These are phyloP conservation scores for Drosophila seguyi DNA, from an alignment of 1,140 invertebrate genomes.

Conservation along the genomic window DNA sequence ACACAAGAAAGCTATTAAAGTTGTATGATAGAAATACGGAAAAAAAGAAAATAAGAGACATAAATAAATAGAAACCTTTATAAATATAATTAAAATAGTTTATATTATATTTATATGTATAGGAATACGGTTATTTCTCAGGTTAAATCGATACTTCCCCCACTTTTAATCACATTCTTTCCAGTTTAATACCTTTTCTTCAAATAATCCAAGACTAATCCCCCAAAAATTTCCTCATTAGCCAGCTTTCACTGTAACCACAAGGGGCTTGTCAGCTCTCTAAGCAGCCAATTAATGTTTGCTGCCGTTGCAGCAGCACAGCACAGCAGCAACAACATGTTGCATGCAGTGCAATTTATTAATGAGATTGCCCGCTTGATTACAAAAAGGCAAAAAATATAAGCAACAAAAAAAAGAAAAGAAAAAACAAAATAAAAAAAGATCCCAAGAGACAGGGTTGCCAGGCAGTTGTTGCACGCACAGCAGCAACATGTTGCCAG, in stretches of 20 bases:
- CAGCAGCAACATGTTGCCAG: conserved; percentile 72
- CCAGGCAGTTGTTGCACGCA: conserved; percentile 62
- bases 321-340: conserved; percentile 58
- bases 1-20: no score
- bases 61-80: no score
- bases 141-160: no score
- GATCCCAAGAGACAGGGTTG: conserved; percentile 50
- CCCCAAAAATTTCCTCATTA: conserved; percentile 12
- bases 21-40: no score
- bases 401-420: conserved; percentile 1
- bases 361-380: conserved; percentile 84
- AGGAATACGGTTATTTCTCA: no score
- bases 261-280: conserved; percentile 64
- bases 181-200: background rate
- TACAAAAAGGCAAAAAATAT: conserved; percentile 56
- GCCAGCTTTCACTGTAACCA: conserved; percentile 33
- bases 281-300: conserved; percentile 82
- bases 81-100: no score
- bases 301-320: conserved; percentile 45
- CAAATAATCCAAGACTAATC: no score
- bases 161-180: no score
- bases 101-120: no score
- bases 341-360: conserved; percentile 84
- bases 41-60: no score
- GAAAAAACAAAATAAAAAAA: conserved; percentile 4